These are phyloP conservation scores for Monodelphis domestica DNA, from an alignment of 2,797 vertebrate species.

Conservation along the genomic window DNA sequence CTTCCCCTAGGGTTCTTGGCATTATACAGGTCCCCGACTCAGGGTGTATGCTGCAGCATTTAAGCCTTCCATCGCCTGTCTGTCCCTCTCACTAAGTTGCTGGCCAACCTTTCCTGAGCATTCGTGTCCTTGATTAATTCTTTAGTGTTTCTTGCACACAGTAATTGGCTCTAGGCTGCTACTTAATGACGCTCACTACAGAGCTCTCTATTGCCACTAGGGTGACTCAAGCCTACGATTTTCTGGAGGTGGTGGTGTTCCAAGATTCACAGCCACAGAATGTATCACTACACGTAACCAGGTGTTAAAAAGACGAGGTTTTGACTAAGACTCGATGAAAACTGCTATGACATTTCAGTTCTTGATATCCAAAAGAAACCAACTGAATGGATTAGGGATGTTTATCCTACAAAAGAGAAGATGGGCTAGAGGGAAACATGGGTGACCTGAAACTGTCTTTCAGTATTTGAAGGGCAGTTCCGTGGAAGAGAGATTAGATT, in stretches of 20 bases:
- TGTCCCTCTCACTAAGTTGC: neutral
- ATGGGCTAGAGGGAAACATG: neutral
- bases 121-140: neutral
- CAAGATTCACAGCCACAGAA: neutral
- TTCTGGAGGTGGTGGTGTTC: neutral
- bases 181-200: neutral
- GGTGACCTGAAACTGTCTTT: neutral
- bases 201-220: neutral
- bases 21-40: neutral
- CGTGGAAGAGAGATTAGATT: neutral
- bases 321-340: neutral
- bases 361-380: neutral
- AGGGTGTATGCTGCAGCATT: neutral
- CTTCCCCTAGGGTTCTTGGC: neutral
- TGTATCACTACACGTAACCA: neutral
- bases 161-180: no score
- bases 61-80: fast-evolving
- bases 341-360: neutral
- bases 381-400: neutral
- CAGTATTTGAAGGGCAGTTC: neutral
- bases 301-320: neutral
- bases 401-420: neutral
- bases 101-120: neutral
- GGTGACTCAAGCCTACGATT: neutral
- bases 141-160: neutral